Evolutionary conservation across 2,888 invertebrate species (phyloP).

Genomic region (Bellardia bayeri): DNA sequence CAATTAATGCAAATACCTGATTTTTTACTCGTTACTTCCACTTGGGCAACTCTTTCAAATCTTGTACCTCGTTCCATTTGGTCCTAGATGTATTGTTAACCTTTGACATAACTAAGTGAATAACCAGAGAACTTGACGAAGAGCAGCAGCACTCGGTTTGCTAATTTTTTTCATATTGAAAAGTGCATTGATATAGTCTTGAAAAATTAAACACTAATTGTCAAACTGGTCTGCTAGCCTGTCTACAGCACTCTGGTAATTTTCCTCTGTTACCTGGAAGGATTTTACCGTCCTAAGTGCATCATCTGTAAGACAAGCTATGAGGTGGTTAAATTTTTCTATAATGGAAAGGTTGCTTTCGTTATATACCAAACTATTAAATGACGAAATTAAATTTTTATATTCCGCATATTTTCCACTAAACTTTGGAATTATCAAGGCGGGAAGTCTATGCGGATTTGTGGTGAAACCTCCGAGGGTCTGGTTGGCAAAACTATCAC

Average conservation of each 20-base stretch:
- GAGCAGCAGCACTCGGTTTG: background rate
- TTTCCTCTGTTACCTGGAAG: conserved; percentile 22
- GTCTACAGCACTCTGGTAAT: conserved; percentile 23
- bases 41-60: background rate
- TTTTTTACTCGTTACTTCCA: background rate
- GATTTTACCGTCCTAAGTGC: conserved; percentile 1
- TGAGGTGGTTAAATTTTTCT: conserved; percentile 57
- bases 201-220: conserved; percentile 1
- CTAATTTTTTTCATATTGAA: background rate
- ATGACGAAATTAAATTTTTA: conserved; percentile 19
- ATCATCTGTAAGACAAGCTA: conserved; percentile 7
- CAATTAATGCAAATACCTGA: no score
- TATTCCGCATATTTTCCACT: conserved; percentile 59
- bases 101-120: conserved; percentile 9
- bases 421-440: conserved; percentile 7
- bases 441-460: background rate
- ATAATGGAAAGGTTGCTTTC: conserved; percentile 31
- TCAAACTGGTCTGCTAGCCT: conserved; percentile 16
- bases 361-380: conserved; percentile 23
- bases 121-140: background rate
- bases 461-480: background rate
- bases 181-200: background rate
- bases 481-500: conserved; percentile 1
- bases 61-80: conserved; percentile 3
- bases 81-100: background rate